These are phyloP conservation scores for Chaetogeoica ovagalla DNA, from an alignment of 2,888 invertebrate species.

Conservation along the genomic window DNA sequence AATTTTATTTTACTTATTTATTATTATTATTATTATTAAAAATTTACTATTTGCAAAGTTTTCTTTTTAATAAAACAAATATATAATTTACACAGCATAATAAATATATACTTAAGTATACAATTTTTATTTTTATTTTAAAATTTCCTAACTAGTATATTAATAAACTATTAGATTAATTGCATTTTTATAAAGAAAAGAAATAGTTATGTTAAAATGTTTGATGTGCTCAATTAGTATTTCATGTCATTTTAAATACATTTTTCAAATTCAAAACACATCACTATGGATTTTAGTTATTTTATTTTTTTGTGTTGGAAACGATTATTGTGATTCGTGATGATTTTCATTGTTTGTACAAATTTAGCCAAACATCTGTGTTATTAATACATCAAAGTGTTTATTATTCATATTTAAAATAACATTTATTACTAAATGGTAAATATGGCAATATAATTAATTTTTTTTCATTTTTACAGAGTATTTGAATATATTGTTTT, in stretches of 20 bases:
- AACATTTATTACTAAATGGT: too few relatives aligned
- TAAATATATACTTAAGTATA: background rate
- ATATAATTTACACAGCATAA: background rate
- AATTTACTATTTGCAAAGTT: background rate
- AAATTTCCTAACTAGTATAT: background rate
- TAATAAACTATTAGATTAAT: background rate
- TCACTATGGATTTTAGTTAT: background rate
- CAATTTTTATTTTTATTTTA: background rate
- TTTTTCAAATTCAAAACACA: background rate
- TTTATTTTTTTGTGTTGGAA: background rate
- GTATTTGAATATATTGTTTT: too few relatives aligned
- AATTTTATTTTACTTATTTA: too few relatives aligned
- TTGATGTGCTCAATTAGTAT: background rate
- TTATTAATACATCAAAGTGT: background rate
- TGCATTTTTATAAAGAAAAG: slow-evolving; percentile 7
- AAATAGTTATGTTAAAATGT: background rate
- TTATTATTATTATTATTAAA: background rate
- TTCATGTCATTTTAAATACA: background rate
- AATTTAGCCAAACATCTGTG: background rate
- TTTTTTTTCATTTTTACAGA: too few relatives aligned
- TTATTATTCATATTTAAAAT: too few relatives aligned
- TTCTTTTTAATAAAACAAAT: background rate
- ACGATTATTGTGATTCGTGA: background rate
- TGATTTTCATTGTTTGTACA: background rate
- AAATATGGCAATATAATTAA: too few relatives aligned